Evolutionary conservation across 2,113 vertebrate genomes (phyloP), one percentile per base, ranked within the genome.

Genomic region (Entomyzon cyanotis): DNA sequence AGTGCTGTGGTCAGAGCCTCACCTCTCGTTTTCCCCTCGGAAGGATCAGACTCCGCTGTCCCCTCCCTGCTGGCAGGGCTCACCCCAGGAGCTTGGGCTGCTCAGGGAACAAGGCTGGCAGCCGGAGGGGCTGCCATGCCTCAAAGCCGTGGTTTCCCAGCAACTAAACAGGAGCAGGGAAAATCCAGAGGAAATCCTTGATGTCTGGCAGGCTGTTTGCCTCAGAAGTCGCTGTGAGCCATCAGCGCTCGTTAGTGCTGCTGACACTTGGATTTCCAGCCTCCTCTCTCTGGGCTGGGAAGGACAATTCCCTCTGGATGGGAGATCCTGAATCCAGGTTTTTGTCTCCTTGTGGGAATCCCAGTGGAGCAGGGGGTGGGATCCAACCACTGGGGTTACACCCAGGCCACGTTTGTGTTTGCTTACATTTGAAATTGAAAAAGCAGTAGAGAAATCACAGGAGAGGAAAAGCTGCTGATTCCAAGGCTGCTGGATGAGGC

Each of bases 351-450:
- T 22, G 1, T 9, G 84, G 58, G 81, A 53, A 28, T 42, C 41
- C 69, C n/a, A 12, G 10, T 7, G 2, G 70, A 52, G 78, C 22
- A 11, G 55, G 77, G 53, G 27, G 7, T 15, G 60, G 25, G 56
- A 33, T 42, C 6, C 47, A 70, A 15, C 41, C 4, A 3, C 15
- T 33, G 79, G 65, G 64, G 5, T 84, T 69, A 25, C 25, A 47
- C 37, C 71, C 39, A 39, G 39, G 39, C 39, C 39, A 39, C 10
- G 39, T 39, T 39, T 39, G 39, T 39, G 3, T 59, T 64, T 84
- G 53, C 82, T 92, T 46, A 15, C 17, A 22, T 80, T 69, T 86
- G 44, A 63, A 83, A 93, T 60, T 33, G 27, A 60, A 83, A 96
- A 60, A 13, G 21, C 84, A 56, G 69, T 77, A 76, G 75, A 80